Conservation (phyloP, 2,888 invertebrate genomes). For the Octonoba sinensis region DNA sequence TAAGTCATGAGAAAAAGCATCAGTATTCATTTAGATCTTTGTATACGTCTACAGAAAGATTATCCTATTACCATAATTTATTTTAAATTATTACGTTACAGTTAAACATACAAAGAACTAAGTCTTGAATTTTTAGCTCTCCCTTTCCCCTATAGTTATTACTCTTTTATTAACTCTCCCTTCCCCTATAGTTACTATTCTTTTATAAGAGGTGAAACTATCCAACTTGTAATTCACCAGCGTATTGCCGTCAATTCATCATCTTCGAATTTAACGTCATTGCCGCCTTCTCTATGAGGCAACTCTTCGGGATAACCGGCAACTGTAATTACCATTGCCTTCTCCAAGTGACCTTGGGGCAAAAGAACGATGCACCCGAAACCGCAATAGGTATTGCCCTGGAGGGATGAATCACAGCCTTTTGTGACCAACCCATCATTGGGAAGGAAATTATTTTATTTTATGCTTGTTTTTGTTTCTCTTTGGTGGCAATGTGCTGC, state of each 20-base stretch:
- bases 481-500: neutral
- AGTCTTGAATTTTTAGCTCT: too few relatives aligned
- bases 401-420: slow-evolving; percentile 19
- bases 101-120: too few relatives aligned
- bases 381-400: slow-evolving; percentile 11
- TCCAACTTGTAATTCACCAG: too few relatives aligned
- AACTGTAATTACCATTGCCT: neutral
- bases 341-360: slow-evolving; percentile 16
- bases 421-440: slow-evolving; percentile 29
- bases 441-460: neutral
- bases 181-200: too few relatives aligned
- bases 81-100: too few relatives aligned
- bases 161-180: too few relatives aligned
- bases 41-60: too few relatives aligned
- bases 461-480: neutral
- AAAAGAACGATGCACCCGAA: slow-evolving; percentile 10
- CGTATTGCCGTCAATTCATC: neutral
- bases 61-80: too few relatives aligned
- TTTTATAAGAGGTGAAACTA: too few relatives aligned
- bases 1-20: too few relatives aligned
- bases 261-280: slow-evolving; percentile 4
- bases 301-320: neutral
- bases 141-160: too few relatives aligned
- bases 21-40: too few relatives aligned
- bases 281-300: neutral